A percentile compares a stretch with the other conserved stretches of the same genome.
Conservation (phyloP, 2,888 invertebrate species). For the Luffia ferchaultella region DNA sequence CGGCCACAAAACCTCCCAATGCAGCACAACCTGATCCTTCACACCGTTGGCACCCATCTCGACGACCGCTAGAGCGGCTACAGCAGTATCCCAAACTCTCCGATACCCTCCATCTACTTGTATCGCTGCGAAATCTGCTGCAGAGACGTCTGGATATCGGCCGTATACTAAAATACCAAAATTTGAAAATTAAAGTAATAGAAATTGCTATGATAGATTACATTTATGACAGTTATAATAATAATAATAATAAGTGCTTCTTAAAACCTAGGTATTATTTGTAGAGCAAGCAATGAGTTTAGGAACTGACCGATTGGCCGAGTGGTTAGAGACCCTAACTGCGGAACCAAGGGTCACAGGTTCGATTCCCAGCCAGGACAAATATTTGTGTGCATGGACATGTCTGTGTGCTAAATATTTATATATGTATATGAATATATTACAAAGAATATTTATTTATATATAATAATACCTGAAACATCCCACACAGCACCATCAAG, state of each 20-base stretch:
- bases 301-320: no score
- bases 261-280: no score
- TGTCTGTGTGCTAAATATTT: no score
- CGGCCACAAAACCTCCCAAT: constrained; percentile 92
- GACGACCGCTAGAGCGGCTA: constrained; percentile 74
- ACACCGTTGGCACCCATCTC: constrained; percentile 68
- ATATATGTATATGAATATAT: no score
- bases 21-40: constrained; percentile 75
- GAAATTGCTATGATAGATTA: not conserved
- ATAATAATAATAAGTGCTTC: not conserved
- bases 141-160: constrained; percentile 78
- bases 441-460: no score
- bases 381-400: no score
- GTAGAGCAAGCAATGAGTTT: no score
- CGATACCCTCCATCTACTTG: constrained; percentile 84
- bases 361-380: no score
- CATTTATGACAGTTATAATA: not conserved
- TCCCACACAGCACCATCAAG: no score
- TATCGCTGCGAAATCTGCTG: constrained; percentile 81
- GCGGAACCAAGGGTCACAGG: no score
- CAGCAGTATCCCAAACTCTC: constrained; percentile 81
- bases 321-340: no score
- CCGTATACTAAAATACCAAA: constrained; percentile 72
- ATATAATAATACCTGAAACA: no score
- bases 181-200: not conserved